Conservation (phyloP, 2,797 vertebrate genomes). For the Heterohyrax brucei region DNA sequence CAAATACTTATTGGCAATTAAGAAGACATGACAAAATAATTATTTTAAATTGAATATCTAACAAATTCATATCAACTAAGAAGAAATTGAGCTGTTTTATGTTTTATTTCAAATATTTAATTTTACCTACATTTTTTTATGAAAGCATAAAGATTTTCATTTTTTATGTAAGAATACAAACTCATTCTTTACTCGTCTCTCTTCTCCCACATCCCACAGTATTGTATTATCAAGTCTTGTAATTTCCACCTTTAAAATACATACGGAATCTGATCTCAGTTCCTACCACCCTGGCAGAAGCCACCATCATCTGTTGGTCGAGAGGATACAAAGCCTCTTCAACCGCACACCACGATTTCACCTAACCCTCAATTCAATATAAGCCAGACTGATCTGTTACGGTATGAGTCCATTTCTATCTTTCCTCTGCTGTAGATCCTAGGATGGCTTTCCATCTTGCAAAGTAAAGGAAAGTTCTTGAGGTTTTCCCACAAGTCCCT, state of each 20-base stretch:
- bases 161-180: conserved; percentile 24
- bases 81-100: not conserved
- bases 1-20: not conserved
- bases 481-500: not conserved
- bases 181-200: not conserved
- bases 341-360: not conserved
- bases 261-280: not conserved
- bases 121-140: conserved; percentile 1
- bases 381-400: not conserved
- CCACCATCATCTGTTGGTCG: not conserved
- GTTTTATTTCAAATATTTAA: conserved; percentile 24
- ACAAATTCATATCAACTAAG: not conserved
- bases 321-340: not conserved
- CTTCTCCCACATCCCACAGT: conserved; percentile 41
- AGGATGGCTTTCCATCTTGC: not conserved
- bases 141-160: not conserved
- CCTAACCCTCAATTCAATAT: not conserved
- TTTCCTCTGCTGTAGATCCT: conserved; percentile 20
- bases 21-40: not conserved
- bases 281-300: not conserved
- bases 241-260: not conserved
- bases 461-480: not conserved
- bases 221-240: not conserved
- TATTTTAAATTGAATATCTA: conserved; percentile 38
- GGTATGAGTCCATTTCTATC: not conserved